phyloP scores from a whole-genome alignment of 2,797 vertebrate genomes.

The Sebastiscus albofasciatus region DNA sequence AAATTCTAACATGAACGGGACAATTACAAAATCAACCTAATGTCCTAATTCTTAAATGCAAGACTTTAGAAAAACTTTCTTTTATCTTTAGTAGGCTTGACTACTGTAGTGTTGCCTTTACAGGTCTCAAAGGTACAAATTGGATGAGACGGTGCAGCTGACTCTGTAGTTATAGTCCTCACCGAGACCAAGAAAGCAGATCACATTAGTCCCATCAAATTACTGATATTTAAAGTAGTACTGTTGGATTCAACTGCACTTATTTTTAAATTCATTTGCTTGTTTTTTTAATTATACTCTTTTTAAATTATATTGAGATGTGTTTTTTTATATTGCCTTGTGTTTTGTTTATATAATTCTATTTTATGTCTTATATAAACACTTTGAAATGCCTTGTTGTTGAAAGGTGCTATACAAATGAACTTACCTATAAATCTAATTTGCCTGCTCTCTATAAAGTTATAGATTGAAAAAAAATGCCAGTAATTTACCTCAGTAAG shows the following conservation, averaged over 20 bases:
- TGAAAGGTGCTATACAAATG: too few relatives aligned
- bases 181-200: background rate
- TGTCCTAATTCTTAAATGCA: background rate
- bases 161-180: background rate
- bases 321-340: too few relatives aligned
- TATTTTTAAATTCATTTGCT: rapidly evolving
- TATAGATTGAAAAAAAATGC: rapidly evolving
- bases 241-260: background rate
- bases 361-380: too few relatives aligned
- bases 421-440: rapidly evolving
- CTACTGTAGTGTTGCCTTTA: background rate
- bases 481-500: too few relatives aligned
- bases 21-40: background rate
- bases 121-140: background rate
- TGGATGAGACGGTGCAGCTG: background rate
- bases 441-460: too few relatives aligned
- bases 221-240: background rate
- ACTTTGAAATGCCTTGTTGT: too few relatives aligned
- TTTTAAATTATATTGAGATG: too few relatives aligned
- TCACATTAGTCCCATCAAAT: background rate
- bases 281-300: too few relatives aligned
- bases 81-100: background rate
- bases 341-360: too few relatives aligned
- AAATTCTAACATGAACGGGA: background rate
- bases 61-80: background rate